Conservation (phyloP, 2,888 invertebrate species). For the Mellilla xanthometata region DNA sequence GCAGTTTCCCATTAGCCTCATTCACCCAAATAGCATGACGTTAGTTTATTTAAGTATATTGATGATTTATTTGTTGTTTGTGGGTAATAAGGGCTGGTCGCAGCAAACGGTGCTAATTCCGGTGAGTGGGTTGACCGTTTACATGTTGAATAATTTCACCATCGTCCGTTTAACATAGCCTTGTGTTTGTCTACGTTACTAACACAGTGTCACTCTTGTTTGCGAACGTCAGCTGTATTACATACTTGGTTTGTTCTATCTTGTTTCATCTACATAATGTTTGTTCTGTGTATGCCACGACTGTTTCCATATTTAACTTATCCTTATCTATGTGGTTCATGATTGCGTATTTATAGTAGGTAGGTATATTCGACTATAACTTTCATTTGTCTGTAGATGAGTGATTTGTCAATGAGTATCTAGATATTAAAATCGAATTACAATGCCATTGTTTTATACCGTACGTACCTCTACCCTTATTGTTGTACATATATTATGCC, state of each 20-base stretch:
- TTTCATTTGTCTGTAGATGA: not conserved
- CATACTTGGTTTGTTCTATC: constrained; percentile 13
- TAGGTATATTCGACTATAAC: not conserved
- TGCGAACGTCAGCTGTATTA: constrained; percentile 11
- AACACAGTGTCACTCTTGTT: constrained; percentile 33
- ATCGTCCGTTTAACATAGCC: constrained; percentile 43
- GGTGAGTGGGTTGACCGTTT: constrained; percentile 73
- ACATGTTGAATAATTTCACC: constrained; percentile 51
- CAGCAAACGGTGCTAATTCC: constrained; percentile 61
- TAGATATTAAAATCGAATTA: too few relatives aligned
- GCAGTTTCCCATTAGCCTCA: constrained; percentile 4
- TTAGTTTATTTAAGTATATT: constrained; percentile 46
- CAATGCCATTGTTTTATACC: too few relatives aligned
- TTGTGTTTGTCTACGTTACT: constrained; percentile 54
- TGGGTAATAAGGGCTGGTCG: constrained; percentile 70
- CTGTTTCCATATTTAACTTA: constrained; percentile 15
- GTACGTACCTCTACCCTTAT: too few relatives aligned
- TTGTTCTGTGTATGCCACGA: constrained; percentile 6
- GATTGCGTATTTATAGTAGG: constrained; percentile 4
- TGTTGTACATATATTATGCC: too few relatives aligned
- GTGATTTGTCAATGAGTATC: not conserved
- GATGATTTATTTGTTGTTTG: constrained; percentile 61
- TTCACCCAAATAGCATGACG: constrained; percentile 39
- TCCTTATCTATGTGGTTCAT: constrained; percentile 14
- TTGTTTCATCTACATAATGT: too few relatives aligned